Conservation (phyloP, 2,797 vertebrate genomes). For the Cyprinella venusta region DNA sequence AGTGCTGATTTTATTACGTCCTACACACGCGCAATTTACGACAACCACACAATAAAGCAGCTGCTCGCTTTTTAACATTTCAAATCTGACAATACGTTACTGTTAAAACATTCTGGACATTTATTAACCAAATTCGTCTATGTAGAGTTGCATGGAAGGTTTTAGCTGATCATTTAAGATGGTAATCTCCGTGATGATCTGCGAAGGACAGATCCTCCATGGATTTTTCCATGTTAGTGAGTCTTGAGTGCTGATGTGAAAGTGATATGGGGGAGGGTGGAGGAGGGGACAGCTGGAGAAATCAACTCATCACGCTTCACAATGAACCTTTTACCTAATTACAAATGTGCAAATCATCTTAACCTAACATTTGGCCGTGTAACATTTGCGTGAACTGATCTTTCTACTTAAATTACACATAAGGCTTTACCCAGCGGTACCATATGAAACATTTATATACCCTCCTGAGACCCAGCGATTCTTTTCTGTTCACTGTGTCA, state of each 20-base stretch:
- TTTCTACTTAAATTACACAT: not conserved
- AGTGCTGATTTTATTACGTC: slow-evolving; percentile 62
- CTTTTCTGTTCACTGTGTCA: not conserved
- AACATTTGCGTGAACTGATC: not conserved
- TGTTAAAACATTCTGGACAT: not conserved
- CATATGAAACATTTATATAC: not conserved
- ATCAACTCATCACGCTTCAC: slow-evolving; percentile 2
- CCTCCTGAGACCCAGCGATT: not conserved
- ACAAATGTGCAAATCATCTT: slow-evolving; percentile 16
- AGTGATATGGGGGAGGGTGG: not conserved
- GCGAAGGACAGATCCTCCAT: not conserved
- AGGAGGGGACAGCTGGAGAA: slow-evolving; percentile 3
- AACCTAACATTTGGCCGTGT: not conserved
- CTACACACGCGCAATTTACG: slow-evolving; percentile 50
- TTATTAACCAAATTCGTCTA: not conserved
- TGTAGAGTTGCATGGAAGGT: not conserved
- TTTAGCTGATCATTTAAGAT: not conserved
- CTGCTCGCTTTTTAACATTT: slow-evolving; percentile 53
- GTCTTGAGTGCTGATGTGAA: slow-evolving; percentile 16
- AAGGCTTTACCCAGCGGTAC: not conserved
- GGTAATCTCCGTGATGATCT: not conserved
- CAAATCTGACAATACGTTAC: not conserved
- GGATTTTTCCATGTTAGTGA: not conserved
- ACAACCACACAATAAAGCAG: slow-evolving; percentile 65
- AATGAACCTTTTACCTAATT: slow-evolving; percentile 25